Percentiles rank a stretch among this genome's conserved stretches.
Evolutionary conservation across 2,888 invertebrate genomes (phyloP).

Genomic region (Embidobia sp.): DNA sequence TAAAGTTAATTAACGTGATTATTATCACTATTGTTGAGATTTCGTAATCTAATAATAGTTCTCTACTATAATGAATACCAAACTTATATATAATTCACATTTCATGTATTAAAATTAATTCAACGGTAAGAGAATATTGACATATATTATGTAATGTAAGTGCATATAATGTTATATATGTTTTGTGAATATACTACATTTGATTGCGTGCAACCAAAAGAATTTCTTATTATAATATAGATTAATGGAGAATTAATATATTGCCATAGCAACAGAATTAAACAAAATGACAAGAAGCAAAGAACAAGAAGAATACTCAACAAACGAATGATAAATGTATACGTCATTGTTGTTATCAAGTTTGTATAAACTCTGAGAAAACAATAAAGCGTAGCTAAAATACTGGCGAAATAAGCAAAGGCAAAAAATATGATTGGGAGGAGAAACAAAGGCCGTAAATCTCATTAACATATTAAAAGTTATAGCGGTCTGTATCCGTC

Average conservation of each 20-base stretch:
- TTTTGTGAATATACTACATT: conserved; percentile 6
- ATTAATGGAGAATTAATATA: too few species aligned
- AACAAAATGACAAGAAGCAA: too few species aligned
- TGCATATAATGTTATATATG: not conserved
- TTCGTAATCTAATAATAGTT: conserved; percentile 20
- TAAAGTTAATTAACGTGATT: conserved; percentile 26
- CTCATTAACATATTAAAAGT: conserved; percentile 59
- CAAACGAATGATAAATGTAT: too few species aligned
- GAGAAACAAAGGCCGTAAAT: conserved; percentile 50
- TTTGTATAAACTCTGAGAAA: too few species aligned
- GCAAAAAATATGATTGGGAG: conserved; percentile 31
- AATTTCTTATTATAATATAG: conserved; percentile 1
- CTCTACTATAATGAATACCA: conserved; percentile 3
- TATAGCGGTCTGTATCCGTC: conserved; percentile 38
- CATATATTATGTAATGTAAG: not conserved
- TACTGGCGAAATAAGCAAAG: too few species aligned
- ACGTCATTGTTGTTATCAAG: too few species aligned
- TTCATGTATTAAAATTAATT: conserved; percentile 22
- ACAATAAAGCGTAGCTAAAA: too few species aligned
- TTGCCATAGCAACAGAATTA: too few species aligned
- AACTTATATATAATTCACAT: conserved; percentile 31
- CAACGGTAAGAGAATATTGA: conserved; percentile 24
- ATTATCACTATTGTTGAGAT: conserved; percentile 32
- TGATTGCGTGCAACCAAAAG: not conserved
- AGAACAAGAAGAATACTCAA: too few species aligned